Evolutionary conservation across 2,888 invertebrate genomes (phyloP), one percentile per base, ranked within the genome.

Genomic region (Labia minor): DNA sequence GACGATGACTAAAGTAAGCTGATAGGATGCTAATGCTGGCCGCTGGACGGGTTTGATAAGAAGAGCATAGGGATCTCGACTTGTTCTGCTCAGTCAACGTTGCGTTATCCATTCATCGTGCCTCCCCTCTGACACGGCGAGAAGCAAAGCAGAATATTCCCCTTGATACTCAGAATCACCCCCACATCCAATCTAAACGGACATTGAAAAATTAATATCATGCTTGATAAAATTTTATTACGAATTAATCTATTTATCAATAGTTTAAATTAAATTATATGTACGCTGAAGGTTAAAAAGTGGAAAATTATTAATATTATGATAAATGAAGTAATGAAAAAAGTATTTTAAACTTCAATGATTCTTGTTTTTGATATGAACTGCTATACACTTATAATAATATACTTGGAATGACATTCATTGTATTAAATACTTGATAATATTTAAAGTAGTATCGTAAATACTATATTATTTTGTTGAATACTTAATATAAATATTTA

Each of bases 211-310:
- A 49, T 49, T 49, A 49, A 49, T 16, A 49, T 49, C 49, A 49
- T 49, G 49, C 49, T 49, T 49, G 49, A 49, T 49, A 49, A 49
- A 49, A 49, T 49, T 49, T 49, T 49, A 49, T 49, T 11, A 49
- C 6, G 16, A 10, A 49, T 49, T n/a, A 49, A 49, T 49, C 49
- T 49, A 49, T 49, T 49, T 49, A 49, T 49, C 49, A 49, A 49
- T 49, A n/a, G 16, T 49, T 49, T 4, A 49, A 49, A 49, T 49
- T 16, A 14, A 49, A 49, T 49, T 49, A 49, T 49, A 8, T 33
- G 33, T 33, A 33, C 33, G 11, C 33, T 33, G 33, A 8, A 6
- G 33, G n/a, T 8, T 26, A 3, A 26, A 26, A 26, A 26, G 26
- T 26, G 26, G 8, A 26, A 26, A 26, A 8, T 26, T 26, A 26